Percentiles rank a stretch among this genome's conserved stretches.
phyloP scores from a whole-genome alignment of 2,113 vertebrate species.

The Antigone vipio region DNA sequence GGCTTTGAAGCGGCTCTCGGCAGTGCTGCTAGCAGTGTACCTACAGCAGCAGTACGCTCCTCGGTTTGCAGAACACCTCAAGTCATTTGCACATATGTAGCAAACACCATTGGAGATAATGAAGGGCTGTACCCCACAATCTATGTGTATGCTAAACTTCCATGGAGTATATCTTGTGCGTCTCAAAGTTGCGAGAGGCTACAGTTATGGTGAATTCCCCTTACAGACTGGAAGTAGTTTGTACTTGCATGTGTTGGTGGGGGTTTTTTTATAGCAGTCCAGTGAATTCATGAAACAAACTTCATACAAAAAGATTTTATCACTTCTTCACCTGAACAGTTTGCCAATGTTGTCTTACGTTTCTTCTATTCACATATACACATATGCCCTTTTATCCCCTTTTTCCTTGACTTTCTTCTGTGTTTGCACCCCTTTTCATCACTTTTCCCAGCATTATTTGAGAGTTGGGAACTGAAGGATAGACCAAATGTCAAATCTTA shows the following conservation, averaged over 20 bases:
- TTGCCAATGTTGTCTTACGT: not conserved
- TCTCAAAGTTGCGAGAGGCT: not conserved
- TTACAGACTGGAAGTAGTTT: not conserved
- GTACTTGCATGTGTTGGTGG: not conserved
- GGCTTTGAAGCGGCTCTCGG: not conserved
- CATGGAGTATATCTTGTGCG: not conserved
- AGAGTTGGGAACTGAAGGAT: not conserved
- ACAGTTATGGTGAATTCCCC: not conserved
- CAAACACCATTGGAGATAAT: not conserved
- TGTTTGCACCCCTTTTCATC: not conserved
- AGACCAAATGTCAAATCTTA: not conserved
- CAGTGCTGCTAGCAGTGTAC: not conserved
- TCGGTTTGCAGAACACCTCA: not conserved
- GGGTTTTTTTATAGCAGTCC: not conserved
- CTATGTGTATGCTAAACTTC: not conserved
- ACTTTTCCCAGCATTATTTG: not conserved
- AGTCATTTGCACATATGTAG: accelerated
- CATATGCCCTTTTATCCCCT: not conserved
- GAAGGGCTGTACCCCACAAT: not conserved
- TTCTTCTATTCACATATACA: not conserved
- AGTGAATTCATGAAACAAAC: not conserved
- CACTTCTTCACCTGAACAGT: not conserved
- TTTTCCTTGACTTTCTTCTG: not conserved
- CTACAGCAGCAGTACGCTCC: not conserved
- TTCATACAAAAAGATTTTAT: not conserved